These are phyloP conservation scores for Zoanthus sociatus DNA, from an alignment of 92 coral and sea anemone species.

Conservation along the genomic window DNA sequence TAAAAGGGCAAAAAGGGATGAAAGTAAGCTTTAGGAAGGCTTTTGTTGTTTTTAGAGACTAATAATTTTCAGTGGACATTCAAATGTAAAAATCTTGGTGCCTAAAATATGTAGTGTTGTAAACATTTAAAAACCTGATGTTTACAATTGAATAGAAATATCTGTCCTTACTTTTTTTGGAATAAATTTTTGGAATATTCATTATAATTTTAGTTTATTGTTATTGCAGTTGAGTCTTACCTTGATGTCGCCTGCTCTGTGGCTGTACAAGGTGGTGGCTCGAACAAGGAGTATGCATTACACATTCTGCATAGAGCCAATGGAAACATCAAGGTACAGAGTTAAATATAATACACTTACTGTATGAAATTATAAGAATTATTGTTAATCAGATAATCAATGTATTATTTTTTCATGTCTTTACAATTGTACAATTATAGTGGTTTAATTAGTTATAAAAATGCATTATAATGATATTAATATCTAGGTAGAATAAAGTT, in stretches of 20 bases:
- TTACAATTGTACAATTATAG: neutral
- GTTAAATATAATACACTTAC: neutral
- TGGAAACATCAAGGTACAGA: constrained; percentile 91
- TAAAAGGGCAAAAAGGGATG: constrained; percentile 82
- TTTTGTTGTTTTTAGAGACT: too few species aligned
- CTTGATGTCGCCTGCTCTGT: constrained; percentile 97
- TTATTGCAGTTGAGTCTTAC: constrained; percentile 83
- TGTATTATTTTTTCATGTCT: neutral
- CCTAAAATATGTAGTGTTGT: too few species aligned
- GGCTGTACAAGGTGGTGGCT: constrained; percentile 96
- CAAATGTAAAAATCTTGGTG: too few species aligned
- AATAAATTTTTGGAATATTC: too few species aligned
- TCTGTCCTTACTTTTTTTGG: too few species aligned
- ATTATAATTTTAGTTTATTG: neutral
- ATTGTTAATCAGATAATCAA: neutral
- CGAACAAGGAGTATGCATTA: constrained; percentile 96
- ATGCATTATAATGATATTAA: too few species aligned
- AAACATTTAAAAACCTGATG: too few species aligned
- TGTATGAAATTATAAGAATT: neutral
- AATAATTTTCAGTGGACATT: too few species aligned
- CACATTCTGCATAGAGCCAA: constrained; percentile 83
- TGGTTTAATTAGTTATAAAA: too few species aligned
- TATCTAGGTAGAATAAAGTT: too few species aligned
- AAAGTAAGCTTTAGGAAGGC: constrained; percentile 70
- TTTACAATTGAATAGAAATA: too few species aligned